Conservation (phyloP, 2,797 vertebrate genomes). For the Cuculus canorus region DNA sequence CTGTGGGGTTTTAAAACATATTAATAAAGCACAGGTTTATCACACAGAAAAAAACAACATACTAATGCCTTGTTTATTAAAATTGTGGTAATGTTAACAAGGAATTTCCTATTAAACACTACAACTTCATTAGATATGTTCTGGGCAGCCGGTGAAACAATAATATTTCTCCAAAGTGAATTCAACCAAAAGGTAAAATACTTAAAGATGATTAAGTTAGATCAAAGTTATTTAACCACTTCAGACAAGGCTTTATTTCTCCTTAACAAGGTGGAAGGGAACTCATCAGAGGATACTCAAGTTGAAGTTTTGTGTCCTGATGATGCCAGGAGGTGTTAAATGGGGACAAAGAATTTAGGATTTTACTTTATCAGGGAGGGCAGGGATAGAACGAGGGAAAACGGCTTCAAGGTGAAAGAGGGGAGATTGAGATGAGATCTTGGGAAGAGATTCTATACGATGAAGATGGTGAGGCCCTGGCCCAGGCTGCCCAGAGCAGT, state of each 20-base stretch:
- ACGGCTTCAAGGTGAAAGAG: no score
- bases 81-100: not conserved
- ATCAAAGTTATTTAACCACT: slow-evolving; percentile 4
- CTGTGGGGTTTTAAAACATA: not conserved
- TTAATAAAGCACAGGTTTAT: not conserved
- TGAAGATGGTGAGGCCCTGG: no score
- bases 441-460: no score
- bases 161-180: not conserved
- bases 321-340: not conserved
- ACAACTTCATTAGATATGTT: not conserved
- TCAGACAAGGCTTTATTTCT: slow-evolving; percentile 39
- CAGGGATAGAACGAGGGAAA: no score
- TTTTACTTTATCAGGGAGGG: not conserved
- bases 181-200: slow-evolving; percentile 7
- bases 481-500: no score
- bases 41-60: not conserved
- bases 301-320: not conserved
- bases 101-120: not conserved
- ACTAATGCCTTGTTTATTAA: not conserved
- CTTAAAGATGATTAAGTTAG: not conserved
- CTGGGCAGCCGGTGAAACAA: not conserved
- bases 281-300: not conserved
- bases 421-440: no score
- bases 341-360: not conserved
- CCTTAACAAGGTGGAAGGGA: not conserved